Conservation (phyloP, 2,113 vertebrate species). For the Hystrix brachyura region DNA sequence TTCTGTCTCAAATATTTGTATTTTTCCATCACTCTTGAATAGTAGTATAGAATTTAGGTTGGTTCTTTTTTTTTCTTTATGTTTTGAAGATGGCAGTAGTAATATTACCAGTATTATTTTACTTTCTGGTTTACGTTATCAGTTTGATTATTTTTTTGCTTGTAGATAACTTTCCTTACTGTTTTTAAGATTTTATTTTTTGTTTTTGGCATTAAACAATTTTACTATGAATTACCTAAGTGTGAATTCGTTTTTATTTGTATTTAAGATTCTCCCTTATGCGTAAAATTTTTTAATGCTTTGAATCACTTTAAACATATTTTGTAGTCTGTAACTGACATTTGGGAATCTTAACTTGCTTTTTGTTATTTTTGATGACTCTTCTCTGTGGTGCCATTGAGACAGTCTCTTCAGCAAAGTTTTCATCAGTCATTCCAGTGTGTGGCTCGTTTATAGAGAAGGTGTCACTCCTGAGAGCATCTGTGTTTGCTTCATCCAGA, state of each 20-base stretch:
- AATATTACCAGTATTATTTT: neutral
- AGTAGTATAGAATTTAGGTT: neutral
- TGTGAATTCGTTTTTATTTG: conserved; percentile 40
- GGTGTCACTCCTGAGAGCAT: neutral
- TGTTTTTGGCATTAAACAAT: conserved; percentile 17
- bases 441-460: neutral
- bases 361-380: neutral
- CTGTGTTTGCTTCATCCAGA: neutral
- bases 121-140: neutral
- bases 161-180: neutral
- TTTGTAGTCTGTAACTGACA: neutral
- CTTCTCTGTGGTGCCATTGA: conserved; percentile 24
- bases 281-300: conserved; percentile 15
- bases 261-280: neutral
- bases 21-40: neutral
- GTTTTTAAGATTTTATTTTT: conserved; percentile 38
- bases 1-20: neutral
- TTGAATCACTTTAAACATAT: neutral
- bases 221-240: neutral
- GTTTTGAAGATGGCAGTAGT: neutral
- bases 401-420: neutral
- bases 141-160: neutral
- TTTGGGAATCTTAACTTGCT: neutral
- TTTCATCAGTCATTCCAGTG: neutral
- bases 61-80: neutral